Percentiles rank a stretch among this genome's conserved stretches.
Conservation (phyloP, 2,113 vertebrate species). For the Cyprinodon tularosa region DNA sequence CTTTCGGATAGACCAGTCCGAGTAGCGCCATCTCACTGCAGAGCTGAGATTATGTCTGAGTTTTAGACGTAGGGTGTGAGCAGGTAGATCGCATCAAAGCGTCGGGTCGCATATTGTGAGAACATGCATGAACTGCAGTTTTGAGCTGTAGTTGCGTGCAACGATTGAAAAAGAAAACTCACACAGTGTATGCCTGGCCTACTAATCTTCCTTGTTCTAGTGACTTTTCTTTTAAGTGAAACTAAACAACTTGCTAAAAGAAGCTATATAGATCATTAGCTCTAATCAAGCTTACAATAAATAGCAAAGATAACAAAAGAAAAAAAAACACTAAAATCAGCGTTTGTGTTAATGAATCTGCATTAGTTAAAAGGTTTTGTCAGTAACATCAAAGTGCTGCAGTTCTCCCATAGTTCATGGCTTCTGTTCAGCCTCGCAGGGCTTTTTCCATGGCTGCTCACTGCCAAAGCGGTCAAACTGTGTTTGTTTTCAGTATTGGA, state of each 20-base stretch:
- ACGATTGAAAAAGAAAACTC: neutral
- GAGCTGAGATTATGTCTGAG: too few relatives aligned
- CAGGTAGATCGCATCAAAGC: too few relatives aligned
- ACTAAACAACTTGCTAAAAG: constrained; percentile 23
- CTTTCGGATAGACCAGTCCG: too few relatives aligned
- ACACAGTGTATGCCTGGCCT: constrained; percentile 4
- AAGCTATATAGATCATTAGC: constrained; percentile 41
- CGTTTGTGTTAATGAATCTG: constrained; percentile 37
- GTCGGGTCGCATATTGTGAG: too few relatives aligned
- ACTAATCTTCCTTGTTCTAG: neutral
- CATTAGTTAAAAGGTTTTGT: constrained; percentile 34
- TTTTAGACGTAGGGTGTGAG: too few relatives aligned
- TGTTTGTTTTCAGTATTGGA: constrained; percentile 37
- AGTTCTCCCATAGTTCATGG: constrained; percentile 56
- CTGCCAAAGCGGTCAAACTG: constrained; percentile 52
- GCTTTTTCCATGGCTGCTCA: constrained; percentile 34
- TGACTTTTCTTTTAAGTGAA: constrained; percentile 6
- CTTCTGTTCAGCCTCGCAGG: constrained; percentile 60
- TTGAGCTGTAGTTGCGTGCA: too few relatives aligned
- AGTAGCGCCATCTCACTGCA: too few relatives aligned
- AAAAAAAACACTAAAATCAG: constrained; percentile 9
- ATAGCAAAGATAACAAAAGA: constrained; percentile 7
- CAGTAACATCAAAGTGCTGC: constrained; percentile 47
- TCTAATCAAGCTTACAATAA: constrained; percentile 41
- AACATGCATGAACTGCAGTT: too few relatives aligned